phyloP scores from a whole-genome alignment of 2,797 vertebrate genomes.

The Pteronotus mesoamericanus region DNA sequence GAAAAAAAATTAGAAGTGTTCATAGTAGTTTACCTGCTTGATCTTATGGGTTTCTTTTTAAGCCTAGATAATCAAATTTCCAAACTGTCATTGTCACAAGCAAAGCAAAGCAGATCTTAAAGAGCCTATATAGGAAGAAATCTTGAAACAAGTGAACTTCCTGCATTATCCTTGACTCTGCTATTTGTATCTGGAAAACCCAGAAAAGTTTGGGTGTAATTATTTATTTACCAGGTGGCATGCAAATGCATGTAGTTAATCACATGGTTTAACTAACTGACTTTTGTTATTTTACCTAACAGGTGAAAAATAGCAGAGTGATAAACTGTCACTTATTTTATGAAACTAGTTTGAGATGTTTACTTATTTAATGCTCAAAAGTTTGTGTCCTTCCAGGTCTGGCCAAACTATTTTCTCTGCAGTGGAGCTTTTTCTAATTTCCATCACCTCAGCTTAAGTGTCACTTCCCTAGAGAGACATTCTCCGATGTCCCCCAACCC shows the following conservation, averaged over 20 bases:
- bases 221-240: not conserved
- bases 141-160: not conserved
- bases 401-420: not conserved
- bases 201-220: not conserved
- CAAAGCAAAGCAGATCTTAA: not conserved
- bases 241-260: not conserved
- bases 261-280: not conserved
- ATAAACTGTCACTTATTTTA: not conserved
- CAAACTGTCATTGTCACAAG: not conserved
- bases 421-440: not conserved
- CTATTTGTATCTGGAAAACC: not conserved
- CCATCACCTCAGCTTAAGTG: not conserved
- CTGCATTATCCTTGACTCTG: not conserved
- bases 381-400: not conserved
- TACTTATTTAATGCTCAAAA: not conserved
- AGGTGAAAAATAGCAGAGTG: not conserved
- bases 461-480: not conserved
- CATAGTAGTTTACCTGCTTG: not conserved
- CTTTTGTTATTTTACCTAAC: not conserved
- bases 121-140: not conserved
- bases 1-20: not conserved
- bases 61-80: not conserved
- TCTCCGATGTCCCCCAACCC: not conserved
- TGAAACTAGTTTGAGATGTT: conserved; percentile 16
- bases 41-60: not conserved